Evolutionary conservation across 2,888 invertebrate genomes (phyloP).

Genomic region (Campopleginae sp.): DNA sequence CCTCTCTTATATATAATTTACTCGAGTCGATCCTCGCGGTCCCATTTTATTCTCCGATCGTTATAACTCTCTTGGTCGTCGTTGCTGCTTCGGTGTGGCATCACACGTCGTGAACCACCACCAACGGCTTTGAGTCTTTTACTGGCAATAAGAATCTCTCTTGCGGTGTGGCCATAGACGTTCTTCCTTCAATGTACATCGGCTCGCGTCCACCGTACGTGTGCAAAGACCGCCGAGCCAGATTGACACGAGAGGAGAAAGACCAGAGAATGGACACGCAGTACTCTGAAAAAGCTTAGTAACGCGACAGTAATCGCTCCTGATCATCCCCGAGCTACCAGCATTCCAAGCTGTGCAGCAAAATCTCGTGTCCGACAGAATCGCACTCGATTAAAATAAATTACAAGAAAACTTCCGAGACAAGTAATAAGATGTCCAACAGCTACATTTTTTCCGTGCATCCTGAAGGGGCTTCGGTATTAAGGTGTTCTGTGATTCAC

Average conservation of each 20-base stretch:
- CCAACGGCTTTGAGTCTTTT: constrained; percentile 17
- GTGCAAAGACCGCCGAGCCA: constrained; percentile 14
- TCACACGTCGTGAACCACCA: constrained; percentile 1
- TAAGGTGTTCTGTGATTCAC: too few species aligned
- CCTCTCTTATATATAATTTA: constrained; percentile 66
- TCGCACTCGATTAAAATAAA: constrained; percentile 46
- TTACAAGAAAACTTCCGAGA: constrained; percentile 47
- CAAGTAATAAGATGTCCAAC: constrained; percentile 51
- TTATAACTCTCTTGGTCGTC: constrained; percentile 55
- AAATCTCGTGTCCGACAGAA: constrained; percentile 32
- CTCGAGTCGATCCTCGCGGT: constrained; percentile 62
- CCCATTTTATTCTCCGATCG: constrained; percentile 67
- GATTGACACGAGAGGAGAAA: constrained; percentile 32
- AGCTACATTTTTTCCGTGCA: constrained; percentile 60
- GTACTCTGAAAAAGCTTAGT: constrained; percentile 66
- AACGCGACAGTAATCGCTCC: constrained; percentile 77
- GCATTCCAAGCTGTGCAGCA: constrained; percentile 65
- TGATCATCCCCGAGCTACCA: constrained; percentile 75
- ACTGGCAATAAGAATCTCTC: constrained; percentile 25
- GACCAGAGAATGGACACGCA: constrained; percentile 32
- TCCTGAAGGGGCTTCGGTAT: constrained; percentile 45
- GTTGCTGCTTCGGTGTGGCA: constrained; percentile 46
- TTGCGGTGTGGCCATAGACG: constrained; percentile 45
- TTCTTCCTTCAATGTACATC: constrained; percentile 23
- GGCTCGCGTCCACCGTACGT: constrained; percentile 19